A percentile compares a stretch with the other conserved stretches of the same genome.
Evolutionary conservation across 2,113 vertebrate genomes (phyloP).

Genomic region (Glareola pratincola): DNA sequence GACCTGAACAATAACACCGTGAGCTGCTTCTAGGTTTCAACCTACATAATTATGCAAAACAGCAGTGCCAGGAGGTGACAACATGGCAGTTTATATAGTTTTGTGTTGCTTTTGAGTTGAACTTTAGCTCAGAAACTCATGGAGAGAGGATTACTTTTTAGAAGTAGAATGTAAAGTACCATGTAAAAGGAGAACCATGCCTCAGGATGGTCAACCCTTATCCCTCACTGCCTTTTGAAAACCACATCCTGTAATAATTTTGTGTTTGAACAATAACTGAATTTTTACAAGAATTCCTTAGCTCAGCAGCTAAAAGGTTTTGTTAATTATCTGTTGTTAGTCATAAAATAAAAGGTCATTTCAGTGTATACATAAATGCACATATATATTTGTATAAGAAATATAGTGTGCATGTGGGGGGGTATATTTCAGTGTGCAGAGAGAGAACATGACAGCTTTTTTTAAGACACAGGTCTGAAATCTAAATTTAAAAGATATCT

Average conservation of each 20-base stretch:
- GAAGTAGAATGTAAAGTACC: not conserved
- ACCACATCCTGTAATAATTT: not conserved
- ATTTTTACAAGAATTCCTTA: not conserved
- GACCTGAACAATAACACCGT: not conserved
- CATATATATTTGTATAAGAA: not conserved
- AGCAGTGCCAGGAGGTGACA: not conserved
- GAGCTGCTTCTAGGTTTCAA: not conserved
- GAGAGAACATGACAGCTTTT: not conserved
- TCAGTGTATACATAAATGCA: not conserved
- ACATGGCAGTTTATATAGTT: not conserved
- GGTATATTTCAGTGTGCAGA: not conserved
- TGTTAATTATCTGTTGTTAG: not conserved
- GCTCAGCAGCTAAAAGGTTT: not conserved
- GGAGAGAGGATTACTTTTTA: not conserved
- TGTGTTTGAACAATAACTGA: not conserved
- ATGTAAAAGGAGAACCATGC: not conserved
- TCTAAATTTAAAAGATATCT: not conserved
- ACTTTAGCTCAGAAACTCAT: not conserved
- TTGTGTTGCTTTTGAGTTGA: not conserved
- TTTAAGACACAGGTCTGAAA: not conserved
- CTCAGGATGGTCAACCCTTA: not conserved
- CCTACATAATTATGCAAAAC: not conserved
- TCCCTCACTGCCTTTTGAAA: not conserved
- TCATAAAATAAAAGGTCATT: not conserved
- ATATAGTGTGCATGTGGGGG: not conserved